These are phyloP conservation scores for Hoplias malabaricus DNA, from an alignment of 2,113 vertebrate genomes.

Conservation along the genomic window DNA sequence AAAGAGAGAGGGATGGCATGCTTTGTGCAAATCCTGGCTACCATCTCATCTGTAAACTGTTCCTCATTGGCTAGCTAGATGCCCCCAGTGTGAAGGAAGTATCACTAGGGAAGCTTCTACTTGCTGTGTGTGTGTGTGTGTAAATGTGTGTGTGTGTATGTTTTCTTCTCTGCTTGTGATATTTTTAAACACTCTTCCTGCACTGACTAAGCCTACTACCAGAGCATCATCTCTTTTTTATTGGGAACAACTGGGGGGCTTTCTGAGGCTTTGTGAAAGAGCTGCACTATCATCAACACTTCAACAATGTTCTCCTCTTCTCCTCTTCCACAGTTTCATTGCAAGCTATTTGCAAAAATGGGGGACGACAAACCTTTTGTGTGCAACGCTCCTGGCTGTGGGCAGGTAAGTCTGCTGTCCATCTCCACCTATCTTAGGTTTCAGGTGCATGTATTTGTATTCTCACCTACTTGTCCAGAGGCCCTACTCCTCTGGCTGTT, in stretches of 20 bases:
- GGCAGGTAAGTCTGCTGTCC: constrained; percentile 85
- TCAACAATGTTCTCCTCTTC: constrained; percentile 75
- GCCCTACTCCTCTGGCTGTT: neutral
- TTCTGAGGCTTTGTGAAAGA: constrained; percentile 12
- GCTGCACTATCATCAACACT: constrained; percentile 38
- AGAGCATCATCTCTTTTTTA: constrained; percentile 66
- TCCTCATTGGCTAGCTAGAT: constrained; percentile 66
- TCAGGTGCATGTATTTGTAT: constrained; percentile 27
- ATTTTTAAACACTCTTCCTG: constrained; percentile 78
- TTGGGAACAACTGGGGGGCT: constrained; percentile 51
- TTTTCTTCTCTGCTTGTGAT: constrained; percentile 70
- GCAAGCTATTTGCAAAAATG: constrained; percentile 84
- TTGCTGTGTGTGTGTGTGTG: constrained; percentile 62
- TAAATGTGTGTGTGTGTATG: constrained; percentile 64
- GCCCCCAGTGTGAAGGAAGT: constrained; percentile 72
- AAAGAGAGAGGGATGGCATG: constrained; percentile 54
- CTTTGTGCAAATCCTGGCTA: constrained; percentile 60
- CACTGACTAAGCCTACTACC: constrained; percentile 66
- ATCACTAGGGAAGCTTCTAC: constrained; percentile 78
- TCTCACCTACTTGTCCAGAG: neutral
- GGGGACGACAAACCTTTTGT: constrained; percentile 98
- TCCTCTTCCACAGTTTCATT: constrained; percentile 74
- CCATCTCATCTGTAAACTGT: constrained; percentile 50
- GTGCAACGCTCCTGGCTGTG: constrained; percentile 93
- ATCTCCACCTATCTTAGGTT: constrained; percentile 41